Percentiles rank a stretch among this genome's conserved stretches.
phyloP scores from a whole-genome alignment of 2,888 invertebrate genomes.

The Ametastegia equiseti region DNA sequence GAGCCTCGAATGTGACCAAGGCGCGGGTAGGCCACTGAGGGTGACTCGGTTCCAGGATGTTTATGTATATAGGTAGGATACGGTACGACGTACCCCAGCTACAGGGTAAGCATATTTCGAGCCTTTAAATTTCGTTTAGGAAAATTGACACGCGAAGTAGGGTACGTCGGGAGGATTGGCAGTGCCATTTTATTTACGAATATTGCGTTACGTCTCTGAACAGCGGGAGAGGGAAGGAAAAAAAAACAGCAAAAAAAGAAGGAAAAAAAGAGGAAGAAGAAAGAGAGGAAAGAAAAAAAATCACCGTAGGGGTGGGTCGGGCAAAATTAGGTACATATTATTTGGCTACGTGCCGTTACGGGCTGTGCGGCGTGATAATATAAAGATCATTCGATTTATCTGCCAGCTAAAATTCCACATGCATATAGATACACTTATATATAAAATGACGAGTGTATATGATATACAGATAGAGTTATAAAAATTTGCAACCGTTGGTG shows the following conservation, averaged over 20 bases:
- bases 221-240: neutral
- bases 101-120: constrained; percentile 37
- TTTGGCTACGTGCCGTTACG: constrained; percentile 35
- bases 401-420: neutral
- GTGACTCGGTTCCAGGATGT: no score
- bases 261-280: neutral
- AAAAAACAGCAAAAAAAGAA: no score
- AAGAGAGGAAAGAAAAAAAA: neutral
- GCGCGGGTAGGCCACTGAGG: no score
- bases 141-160: constrained; percentile 43
- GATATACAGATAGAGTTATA: neutral
- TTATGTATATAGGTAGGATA: no score
- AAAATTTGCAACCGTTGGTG: neutral
- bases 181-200: constrained; percentile 51
- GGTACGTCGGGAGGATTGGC: constrained; percentile 30
- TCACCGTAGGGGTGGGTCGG: neutral
- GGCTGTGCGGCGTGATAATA: neutral
- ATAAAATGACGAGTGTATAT: neutral
- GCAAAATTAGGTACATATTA: constrained; percentile 49
- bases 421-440: neutral
- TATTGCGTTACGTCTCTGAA: constrained; percentile 28
- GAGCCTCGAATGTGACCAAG: no score
- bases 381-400: constrained; percentile 34
- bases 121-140: constrained; percentile 50
- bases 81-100: neutral